Conservation (phyloP, 2,888 invertebrate genomes). For the Saturnia pavonia region DNA sequence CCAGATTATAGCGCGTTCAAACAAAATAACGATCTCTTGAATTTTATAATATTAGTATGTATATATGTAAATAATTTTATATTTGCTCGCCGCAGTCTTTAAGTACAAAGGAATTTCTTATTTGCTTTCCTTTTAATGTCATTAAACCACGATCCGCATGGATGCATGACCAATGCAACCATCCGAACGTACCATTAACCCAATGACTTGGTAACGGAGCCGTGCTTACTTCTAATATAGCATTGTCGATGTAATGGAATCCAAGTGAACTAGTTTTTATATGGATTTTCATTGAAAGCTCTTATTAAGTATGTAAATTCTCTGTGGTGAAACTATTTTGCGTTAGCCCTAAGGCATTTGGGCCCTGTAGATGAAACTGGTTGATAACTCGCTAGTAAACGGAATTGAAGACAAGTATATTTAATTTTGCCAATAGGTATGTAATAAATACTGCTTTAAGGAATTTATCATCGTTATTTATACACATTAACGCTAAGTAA, state of each 20-base stretch:
- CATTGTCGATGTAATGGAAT: constrained; percentile 45
- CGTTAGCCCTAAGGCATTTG: not conserved
- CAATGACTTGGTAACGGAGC: constrained; percentile 72
- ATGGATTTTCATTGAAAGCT: constrained; percentile 10
- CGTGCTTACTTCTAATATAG: constrained; percentile 52
- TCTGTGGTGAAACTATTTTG: not conserved
- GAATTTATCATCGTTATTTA: not conserved
- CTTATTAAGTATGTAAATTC: not conserved
- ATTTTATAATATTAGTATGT: not conserved
- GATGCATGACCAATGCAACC: constrained; percentile 51
- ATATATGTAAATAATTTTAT: not conserved
- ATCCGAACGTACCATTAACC: constrained; percentile 72
- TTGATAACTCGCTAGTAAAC: not conserved
- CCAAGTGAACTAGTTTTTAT: constrained; percentile 28
- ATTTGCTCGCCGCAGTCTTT: not conserved
- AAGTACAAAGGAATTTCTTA: not conserved
- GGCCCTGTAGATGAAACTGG: constrained; percentile 2
- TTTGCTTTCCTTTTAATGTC: not conserved
- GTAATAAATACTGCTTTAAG: not conserved
- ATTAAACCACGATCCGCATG: constrained; percentile 40
- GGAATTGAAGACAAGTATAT: not conserved
- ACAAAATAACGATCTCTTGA: too few species aligned
- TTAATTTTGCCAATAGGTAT: not conserved
- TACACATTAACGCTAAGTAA: too few species aligned
- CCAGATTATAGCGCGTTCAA: too few species aligned